Evolutionary conservation across 2,888 invertebrate species (phyloP), one percentile per base, ranked within the genome.

Genomic region (Diarsia rubi): DNA sequence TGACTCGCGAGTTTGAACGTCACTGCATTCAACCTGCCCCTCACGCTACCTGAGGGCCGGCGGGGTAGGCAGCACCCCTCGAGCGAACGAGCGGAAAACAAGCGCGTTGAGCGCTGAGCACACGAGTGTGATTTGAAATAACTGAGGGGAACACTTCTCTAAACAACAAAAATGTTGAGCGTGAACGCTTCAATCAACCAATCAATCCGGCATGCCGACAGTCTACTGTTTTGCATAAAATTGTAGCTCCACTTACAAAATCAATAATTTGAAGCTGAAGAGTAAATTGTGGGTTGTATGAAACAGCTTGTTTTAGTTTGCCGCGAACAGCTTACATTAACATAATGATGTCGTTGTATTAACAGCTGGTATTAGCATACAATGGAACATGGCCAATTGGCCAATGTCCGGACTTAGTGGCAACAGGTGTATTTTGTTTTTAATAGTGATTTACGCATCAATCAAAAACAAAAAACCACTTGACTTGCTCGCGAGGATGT

Each of bases 41-140:
- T 62, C 62, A 14, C 62, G 62, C 62, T 19, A 69, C 66, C 81
- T 75, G 75, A 52, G 75, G 69, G 75, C n/a, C 37, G 37, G 49
- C 21, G 60, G 66, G n/a, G 37, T 6, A 42, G 3, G 27, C 66
- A 49, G 57, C 75, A 44, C 66, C 84, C 70, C 57, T 81, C n/a
- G 49, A 64, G 16, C 45, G 44, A 67, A 42, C 57, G 49, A 67
- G 75, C 81, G 84, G 57, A 62, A 75, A 82, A 75, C 72, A 81
- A 70, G 75, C 75, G 54, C 64, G 72, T 54, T 79, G 27, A 83
- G 73, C 54, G 47, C 27, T 57, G 71, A 73, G 78, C 27, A 74
- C 45, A 68, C 59, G 76, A 69, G 64, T 60, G 67, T 52, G 70
- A 82, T 59, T 67, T 45, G 59, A 57, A 66, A 71, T 37, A 60